A percentile compares a stretch with the other conserved stretches of the same genome.
Conservation (phyloP, 2,113 vertebrate genomes). For the Boulengeromyrus knoepffleri region DNA sequence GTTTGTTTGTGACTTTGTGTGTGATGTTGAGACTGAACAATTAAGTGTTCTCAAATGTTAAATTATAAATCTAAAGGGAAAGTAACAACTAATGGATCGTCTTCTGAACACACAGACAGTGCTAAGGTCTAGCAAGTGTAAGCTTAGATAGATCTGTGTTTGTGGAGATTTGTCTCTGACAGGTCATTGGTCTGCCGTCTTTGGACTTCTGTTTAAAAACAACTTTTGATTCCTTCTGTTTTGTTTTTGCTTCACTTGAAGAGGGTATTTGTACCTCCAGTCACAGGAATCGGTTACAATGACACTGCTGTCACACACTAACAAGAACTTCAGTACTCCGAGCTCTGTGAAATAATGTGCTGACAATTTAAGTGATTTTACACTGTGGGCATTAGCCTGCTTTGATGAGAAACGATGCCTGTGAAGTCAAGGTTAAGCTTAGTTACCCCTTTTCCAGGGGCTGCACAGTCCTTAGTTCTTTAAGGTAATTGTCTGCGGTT, state of each 20-base stretch:
- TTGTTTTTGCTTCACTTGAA: not conserved
- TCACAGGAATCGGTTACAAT: not conserved
- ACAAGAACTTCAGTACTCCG: not conserved
- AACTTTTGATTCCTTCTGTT: not conserved
- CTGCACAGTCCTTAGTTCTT: not conserved
- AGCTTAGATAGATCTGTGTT: not conserved
- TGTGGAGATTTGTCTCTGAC: not conserved
- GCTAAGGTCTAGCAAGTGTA: not conserved
- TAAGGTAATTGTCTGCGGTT: not conserved
- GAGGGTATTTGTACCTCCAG: not conserved
- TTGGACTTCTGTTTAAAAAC: not conserved
- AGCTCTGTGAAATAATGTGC: not conserved
- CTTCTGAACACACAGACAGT: slow-evolving; percentile 6
- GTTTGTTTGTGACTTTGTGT: slow-evolving; percentile 18
- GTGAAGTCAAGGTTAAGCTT: not conserved
- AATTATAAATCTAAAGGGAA: not conserved
- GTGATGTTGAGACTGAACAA: slow-evolving; percentile 33
- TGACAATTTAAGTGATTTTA: not conserved
- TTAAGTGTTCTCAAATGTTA: slow-evolving; percentile 28
- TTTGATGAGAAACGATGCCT: not conserved
- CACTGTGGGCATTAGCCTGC: not conserved
- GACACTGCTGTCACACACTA: not conserved
- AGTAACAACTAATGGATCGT: not conserved
- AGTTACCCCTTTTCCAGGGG: not conserved
- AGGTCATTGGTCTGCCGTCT: not conserved